Evolutionary conservation across 2,888 invertebrate genomes (phyloP).

Genomic region (Rhaphigaster nebulosa): DNA sequence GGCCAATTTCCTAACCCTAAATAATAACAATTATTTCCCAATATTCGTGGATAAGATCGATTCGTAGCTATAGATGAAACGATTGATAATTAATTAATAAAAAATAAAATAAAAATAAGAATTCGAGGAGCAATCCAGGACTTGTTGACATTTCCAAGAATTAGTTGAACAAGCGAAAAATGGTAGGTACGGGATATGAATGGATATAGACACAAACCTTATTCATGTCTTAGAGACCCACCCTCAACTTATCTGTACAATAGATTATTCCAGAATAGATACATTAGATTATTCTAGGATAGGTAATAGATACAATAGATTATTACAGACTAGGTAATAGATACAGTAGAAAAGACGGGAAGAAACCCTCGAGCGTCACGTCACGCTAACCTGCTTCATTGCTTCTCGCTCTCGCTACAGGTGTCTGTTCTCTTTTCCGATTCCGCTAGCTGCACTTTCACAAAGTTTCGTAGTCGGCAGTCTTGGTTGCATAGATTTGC

Average conservation of each 20-base stretch:
- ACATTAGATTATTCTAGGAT: neutral
- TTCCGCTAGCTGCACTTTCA: constrained; percentile 28
- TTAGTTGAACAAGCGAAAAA: no score
- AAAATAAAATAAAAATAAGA: no score
- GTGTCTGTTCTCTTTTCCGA: constrained; percentile 2
- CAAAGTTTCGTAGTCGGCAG: neutral
- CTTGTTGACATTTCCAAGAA: no score
- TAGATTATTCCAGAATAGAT: neutral
- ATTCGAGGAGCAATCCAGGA: no score
- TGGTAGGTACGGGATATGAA: no score
- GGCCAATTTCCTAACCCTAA: no score
- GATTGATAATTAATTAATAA: no score
- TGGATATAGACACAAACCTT: no score
- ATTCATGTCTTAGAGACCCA: no score
- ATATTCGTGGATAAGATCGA: no score
- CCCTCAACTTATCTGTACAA: neutral
- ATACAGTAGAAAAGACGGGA: neutral
- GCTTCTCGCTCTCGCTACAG: constrained; percentile 5
- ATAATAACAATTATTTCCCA: no score
- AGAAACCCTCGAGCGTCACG: neutral
- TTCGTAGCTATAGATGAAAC: no score
- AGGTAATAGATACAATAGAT: constrained; percentile 9
- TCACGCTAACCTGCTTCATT: constrained; percentile 25
- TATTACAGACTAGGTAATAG: neutral
- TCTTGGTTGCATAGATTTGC: neutral